These are phyloP conservation scores for Salpingus planirostris DNA, from an alignment of 2,888 invertebrate genomes.

Conservation along the genomic window DNA sequence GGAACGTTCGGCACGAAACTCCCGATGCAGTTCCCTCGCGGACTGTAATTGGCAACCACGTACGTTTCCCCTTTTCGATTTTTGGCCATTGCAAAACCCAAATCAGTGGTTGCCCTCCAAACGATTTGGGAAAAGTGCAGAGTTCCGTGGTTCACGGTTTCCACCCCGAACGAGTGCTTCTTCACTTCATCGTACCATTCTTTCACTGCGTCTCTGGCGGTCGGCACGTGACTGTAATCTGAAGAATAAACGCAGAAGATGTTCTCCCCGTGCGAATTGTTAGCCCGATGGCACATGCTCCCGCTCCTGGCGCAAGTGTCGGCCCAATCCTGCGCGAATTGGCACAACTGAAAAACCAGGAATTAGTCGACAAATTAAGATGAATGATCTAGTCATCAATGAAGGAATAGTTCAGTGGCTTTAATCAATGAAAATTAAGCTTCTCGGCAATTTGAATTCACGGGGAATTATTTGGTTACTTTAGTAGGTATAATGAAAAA, in stretches of 20 bases:
- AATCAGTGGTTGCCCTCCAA: constrained; percentile 58
- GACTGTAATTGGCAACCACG: constrained; percentile 78
- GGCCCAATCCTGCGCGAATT: constrained; percentile 63
- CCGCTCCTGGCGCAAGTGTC: constrained; percentile 56
- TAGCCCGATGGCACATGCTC: constrained; percentile 55
- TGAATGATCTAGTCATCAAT: background rate
- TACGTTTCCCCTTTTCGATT: constrained; percentile 69
- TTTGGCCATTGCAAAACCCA: constrained; percentile 64
- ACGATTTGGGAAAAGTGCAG: constrained; percentile 52
- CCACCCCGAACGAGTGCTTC: constrained; percentile 44
- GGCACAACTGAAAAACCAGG: constrained; percentile 45
- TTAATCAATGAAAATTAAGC: background rate
- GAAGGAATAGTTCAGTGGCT: background rate
- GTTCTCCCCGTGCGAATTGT: constrained; percentile 55
- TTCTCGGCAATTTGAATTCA: no score
- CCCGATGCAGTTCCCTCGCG: constrained; percentile 71
- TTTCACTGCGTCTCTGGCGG: constrained; percentile 47
- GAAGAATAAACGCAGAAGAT: constrained; percentile 50
- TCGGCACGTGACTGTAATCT: constrained; percentile 44
- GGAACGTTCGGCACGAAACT: constrained; percentile 61
- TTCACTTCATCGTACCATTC: constrained; percentile 53
- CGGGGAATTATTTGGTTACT: no score
- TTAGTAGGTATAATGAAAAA: no score
- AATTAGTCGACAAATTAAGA: constrained; percentile 1
- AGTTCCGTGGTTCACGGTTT: constrained; percentile 44